A percentile compares a stretch with the other conserved stretches of the same genome.
These are phyloP conservation scores for Cheilinus undulatus DNA, from an alignment of 2,113 vertebrate species.

Conservation along the genomic window DNA sequence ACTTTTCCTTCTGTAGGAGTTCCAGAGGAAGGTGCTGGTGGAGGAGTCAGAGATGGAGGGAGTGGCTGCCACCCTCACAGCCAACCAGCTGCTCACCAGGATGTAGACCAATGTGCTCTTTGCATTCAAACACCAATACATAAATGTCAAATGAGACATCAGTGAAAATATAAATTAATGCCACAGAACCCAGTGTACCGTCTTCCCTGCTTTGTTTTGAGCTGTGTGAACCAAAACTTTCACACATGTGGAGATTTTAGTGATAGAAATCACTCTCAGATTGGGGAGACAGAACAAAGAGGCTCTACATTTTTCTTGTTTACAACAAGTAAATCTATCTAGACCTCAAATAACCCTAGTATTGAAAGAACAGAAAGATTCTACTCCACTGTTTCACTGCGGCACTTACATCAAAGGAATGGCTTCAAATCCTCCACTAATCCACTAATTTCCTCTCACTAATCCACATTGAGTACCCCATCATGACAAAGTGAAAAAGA, in stretches of 20 bases:
- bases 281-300: not conserved
- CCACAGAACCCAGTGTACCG: too few relatives aligned
- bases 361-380: too few relatives aligned
- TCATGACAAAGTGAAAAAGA: too few relatives aligned
- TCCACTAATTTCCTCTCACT: too few relatives aligned
- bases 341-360: not conserved
- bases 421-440: too few relatives aligned
- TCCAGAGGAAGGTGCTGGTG: conserved; percentile 75
- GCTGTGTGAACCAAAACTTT: not conserved
- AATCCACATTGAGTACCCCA: too few relatives aligned
- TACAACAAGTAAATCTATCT: not conserved
- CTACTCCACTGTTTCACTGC: too few relatives aligned
- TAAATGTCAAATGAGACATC: not conserved
- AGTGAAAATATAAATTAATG: too few relatives aligned
- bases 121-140: conserved; percentile 14
- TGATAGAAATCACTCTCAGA: not conserved
- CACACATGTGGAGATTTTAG: not conserved
- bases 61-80: conserved; percentile 1
- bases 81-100: conserved; percentile 57
- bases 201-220: not conserved
- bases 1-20: conserved; percentile 60
- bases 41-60: conserved; percentile 67
- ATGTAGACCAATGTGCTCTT: conserved; percentile 48
- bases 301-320: not conserved
- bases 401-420: too few relatives aligned